Evolutionary conservation across 1,140 invertebrate genomes (phyloP), one percentile per base, ranked within the genome.

Genomic region (Aphaenogaster ashmeadi): DNA sequence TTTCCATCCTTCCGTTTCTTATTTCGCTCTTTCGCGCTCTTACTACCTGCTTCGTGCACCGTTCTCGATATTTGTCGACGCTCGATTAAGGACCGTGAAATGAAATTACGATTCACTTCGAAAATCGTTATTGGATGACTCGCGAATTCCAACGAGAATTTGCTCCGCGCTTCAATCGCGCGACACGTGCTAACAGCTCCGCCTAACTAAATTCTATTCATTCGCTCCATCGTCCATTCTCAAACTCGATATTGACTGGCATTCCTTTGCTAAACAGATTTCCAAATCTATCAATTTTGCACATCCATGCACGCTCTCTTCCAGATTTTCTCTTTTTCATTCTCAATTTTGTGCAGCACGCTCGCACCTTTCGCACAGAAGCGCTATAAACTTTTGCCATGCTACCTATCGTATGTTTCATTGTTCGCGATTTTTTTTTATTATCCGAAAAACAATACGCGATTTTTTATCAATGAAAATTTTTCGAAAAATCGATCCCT

Each of bases 1-100:
- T 78, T 91, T 87, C 47, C 33, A 62, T 69, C 50, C 50, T 72
- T 58, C 41, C 11, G 38, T 74, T 77, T 79, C 66, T 58, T 81
- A 36, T 56, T 90, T 86, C 74, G 71, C 71, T 90, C 64, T 90
- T 54, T 88, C 71, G 71, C 89, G 87, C 89, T 91, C 67, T 60
- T 90, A 86, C 58, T 84, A 87, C 56, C 67, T 18, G 38, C 79
- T 79, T 79, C 69, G 81, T 90, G 90, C 90, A 91, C 83, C 83
- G 69, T 77, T 90, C 36, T 52, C 58, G 33, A 36, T 80, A 77
- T 66, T 50, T 87, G 47, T 74, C 88, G 84, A 56, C 80, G 66
- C 54, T 84, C 86, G 91, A 90, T 90, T 88, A 91, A 91, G 89
- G 90, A 92, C 89, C 90, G 88, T 87, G 88, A 78, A 89, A 90